phyloP scores from a whole-genome alignment of 64 coral and sea anemone species.

The Actinia equina region DNA sequence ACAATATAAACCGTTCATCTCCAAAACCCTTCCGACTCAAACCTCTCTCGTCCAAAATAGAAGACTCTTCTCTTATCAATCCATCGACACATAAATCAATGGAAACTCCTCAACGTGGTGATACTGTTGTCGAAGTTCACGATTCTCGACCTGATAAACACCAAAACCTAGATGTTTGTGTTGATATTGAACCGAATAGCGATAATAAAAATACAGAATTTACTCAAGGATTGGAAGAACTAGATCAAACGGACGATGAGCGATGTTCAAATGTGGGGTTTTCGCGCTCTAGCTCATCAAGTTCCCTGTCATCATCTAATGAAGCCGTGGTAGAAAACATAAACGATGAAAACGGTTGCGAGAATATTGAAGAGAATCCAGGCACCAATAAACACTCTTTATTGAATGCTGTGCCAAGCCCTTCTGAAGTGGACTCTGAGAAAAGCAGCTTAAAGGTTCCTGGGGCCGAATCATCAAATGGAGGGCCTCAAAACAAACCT shows the following conservation, averaged over 20 bases:
- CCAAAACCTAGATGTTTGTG: background rate
- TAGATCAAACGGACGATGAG: background rate
- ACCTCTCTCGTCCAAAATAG: background rate
- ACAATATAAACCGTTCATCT: background rate
- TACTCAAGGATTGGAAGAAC: background rate
- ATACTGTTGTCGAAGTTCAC: background rate
- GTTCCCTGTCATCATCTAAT: background rate
- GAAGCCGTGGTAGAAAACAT: background rate
- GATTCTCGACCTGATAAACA: background rate
- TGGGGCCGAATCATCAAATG: background rate
- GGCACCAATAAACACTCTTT: background rate
- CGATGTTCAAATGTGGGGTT: background rate
- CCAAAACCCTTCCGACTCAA: background rate
- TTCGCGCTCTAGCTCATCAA: background rate
- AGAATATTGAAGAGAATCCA: background rate
- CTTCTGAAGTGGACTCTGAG: background rate
- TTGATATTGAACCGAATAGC: background rate
- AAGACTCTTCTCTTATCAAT: background rate
- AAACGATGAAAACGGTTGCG: background rate
- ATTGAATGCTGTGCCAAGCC: background rate
- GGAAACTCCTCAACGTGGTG: background rate
- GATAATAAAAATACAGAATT: background rate
- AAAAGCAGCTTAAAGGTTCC: slow-evolving; percentile 30
- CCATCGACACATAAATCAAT: background rate
- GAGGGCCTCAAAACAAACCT: background rate